Evolutionary conservation across 2,888 invertebrate species (phyloP), one percentile per base, ranked within the genome.

Genomic region (Sarcophaga variegata): DNA sequence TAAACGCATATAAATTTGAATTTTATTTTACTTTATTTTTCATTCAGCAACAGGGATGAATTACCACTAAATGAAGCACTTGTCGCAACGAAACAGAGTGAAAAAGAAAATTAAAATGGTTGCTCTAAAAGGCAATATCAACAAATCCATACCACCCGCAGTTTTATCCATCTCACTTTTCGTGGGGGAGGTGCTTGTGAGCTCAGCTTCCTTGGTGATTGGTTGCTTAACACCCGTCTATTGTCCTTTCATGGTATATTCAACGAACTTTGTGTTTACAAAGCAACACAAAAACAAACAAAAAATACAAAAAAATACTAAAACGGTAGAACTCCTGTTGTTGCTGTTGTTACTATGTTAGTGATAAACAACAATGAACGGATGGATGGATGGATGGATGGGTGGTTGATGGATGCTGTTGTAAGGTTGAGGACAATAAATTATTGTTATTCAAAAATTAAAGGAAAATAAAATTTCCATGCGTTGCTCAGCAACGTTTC

Each of bases 151-250:
- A 66, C 87, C 87, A 84, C 81, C 81, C 81, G 79, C 84, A 79
- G 81, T 79, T 82, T 87, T 87, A 87, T 87, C 76, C 84, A 79
- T 79, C 67, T 81, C 87, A 84, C 75, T 87, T 84, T 87, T 84
- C 84, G 87, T 82, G 87, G 89, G 88, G 89, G 89, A 89, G 90
- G 90, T 88, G 88, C 88, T 86, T 88, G 83, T 78, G 69, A 64
- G 74, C 72, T 89, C 89, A 89, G 84, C 90, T 87, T 88, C 88
- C 89, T 89, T 85, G 84, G 81, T 88, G 89, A 89, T 89, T 90
- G 90, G 90, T 89, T 88, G 89, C 89, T 87, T 88, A 88, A 88
- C 82, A 87, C 81, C 88, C 84, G 82, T 60, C 79, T 82, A 83
- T 81, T 84, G 78, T 77, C 54, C 54, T 87, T 72, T 76, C 81